phyloP scores from a whole-genome alignment of 1,140 invertebrate species.

The Carcinoscorpius rotundicauda region DNA sequence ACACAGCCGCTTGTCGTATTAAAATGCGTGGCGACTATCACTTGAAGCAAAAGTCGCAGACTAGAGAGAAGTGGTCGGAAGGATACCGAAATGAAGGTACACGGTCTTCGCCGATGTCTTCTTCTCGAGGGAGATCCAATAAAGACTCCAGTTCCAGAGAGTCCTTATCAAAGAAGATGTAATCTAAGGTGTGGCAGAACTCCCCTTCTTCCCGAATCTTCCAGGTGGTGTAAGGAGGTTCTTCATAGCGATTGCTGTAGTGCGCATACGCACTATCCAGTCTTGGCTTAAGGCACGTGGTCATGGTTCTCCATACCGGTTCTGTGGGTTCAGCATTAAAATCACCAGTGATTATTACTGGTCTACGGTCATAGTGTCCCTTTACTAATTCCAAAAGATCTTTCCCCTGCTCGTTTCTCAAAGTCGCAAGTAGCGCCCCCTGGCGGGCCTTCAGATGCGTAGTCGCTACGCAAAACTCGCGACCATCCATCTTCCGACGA shows the following conservation, averaged over 20 bases:
- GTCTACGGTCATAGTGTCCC: constrained; percentile 37
- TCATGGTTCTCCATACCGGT: constrained; percentile 50
- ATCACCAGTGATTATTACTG: constrained; percentile 57
- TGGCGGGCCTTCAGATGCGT: constrained; percentile 66
- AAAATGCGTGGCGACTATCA: too few relatives aligned
- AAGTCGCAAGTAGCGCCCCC: constrained; percentile 48
- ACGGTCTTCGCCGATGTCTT: constrained; percentile 51
- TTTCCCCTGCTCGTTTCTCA: constrained; percentile 60
- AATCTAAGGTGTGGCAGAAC: constrained; percentile 61
- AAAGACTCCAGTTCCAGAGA: constrained; percentile 45
- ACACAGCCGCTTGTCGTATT: too few relatives aligned
- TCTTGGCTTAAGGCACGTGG: constrained; percentile 24
- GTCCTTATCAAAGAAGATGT: constrained; percentile 54
- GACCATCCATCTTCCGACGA: constrained; percentile 38
- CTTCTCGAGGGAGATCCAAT: constrained; percentile 48
- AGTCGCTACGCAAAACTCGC: constrained; percentile 52
- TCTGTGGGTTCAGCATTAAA: constrained; percentile 65
- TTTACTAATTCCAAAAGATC: constrained; percentile 50
- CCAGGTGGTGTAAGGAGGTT: constrained; percentile 64
- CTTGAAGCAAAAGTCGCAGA: constrained; percentile 46
- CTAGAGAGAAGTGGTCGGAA: constrained; percentile 65
- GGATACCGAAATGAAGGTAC: constrained; percentile 57
- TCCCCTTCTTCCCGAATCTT: constrained; percentile 59
- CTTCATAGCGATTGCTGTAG: constrained; percentile 25
- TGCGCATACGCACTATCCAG: constrained; percentile 37